Evolutionary conservation across 1,140 invertebrate species (phyloP).

Genomic region (Eulimnadia texana): DNA sequence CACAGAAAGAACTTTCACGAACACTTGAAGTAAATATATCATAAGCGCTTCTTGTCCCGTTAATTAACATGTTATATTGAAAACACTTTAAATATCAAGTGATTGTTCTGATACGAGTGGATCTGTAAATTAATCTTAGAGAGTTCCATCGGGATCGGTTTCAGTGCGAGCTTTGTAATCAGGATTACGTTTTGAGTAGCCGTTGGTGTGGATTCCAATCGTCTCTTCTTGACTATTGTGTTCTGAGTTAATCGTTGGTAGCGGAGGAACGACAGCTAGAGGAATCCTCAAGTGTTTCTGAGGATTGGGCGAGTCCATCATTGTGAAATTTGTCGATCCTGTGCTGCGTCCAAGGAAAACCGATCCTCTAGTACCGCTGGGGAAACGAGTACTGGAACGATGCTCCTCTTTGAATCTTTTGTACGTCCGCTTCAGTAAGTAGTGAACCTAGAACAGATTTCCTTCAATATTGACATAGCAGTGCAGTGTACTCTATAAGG

Average conservation of each 20-base stretch:
- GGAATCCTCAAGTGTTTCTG: constrained; percentile 3
- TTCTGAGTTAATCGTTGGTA: background rate
- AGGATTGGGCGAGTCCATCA: constrained; percentile 11
- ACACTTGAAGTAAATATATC: too few species aligned
- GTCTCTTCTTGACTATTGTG: background rate
- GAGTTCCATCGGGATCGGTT: background rate
- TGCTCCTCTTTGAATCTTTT: constrained; percentile 19
- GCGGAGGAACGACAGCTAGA: background rate
- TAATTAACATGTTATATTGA: too few species aligned
- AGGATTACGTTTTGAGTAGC: background rate
- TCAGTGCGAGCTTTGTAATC: too few species aligned
- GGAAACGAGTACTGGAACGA: background rate
- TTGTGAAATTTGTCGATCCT: constrained; percentile 5
- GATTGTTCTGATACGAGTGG: background rate
- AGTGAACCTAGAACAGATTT: constrained; percentile 19
- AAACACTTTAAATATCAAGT: too few species aligned
- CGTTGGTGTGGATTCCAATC: background rate
- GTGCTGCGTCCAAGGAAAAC: constrained; percentile 15
- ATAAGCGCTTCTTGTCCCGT: too few species aligned
- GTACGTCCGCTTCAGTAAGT: constrained; percentile 22
- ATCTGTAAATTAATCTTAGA: background rate
- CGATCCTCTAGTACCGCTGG: background rate
- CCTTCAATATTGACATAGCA: background rate
- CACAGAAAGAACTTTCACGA: too few species aligned
- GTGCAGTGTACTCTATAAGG: constrained; percentile 1